Evolutionary conservation across 2,113 vertebrate genomes (phyloP).

Genomic region (Oxyura jamaicensis): DNA sequence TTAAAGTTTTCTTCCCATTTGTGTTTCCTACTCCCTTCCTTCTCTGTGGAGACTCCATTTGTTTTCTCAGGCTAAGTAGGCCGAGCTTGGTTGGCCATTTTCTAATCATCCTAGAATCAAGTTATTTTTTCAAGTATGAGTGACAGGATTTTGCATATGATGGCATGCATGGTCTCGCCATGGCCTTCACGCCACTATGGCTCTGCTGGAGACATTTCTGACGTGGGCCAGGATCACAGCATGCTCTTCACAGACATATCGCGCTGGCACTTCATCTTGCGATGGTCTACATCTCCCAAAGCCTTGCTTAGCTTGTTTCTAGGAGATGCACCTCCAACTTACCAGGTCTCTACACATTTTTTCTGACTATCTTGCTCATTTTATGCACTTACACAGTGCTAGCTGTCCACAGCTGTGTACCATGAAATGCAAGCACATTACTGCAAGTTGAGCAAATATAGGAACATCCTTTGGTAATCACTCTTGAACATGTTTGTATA

Average conservation of each 20-base stretch:
- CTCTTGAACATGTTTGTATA: not conserved
- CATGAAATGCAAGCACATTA: not conserved
- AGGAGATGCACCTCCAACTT: not conserved
- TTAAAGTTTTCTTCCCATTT: not conserved
- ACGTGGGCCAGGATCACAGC: not conserved
- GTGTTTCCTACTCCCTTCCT: not conserved
- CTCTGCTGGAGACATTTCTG: not conserved
- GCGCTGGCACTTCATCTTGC: not conserved
- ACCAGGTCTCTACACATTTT: not conserved
- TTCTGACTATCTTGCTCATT: not conserved
- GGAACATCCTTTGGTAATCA: not conserved
- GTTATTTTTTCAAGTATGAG: not conserved
- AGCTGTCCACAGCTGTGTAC: not conserved
- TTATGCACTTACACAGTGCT: not conserved
- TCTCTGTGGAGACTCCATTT: not conserved
- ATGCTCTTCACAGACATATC: not conserved
- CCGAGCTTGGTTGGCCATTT: not conserved
- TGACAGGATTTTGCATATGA: not conserved
- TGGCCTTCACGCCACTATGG: not conserved
- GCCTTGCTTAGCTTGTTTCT: not conserved
- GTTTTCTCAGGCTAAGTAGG: not conserved
- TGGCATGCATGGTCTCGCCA: accelerated
- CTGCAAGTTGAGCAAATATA: not conserved
- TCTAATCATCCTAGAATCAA: not conserved
- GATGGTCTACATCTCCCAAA: not conserved